Conservation (phyloP, 2,797 vertebrate genomes). For the Pelobates cultripes region DNA sequence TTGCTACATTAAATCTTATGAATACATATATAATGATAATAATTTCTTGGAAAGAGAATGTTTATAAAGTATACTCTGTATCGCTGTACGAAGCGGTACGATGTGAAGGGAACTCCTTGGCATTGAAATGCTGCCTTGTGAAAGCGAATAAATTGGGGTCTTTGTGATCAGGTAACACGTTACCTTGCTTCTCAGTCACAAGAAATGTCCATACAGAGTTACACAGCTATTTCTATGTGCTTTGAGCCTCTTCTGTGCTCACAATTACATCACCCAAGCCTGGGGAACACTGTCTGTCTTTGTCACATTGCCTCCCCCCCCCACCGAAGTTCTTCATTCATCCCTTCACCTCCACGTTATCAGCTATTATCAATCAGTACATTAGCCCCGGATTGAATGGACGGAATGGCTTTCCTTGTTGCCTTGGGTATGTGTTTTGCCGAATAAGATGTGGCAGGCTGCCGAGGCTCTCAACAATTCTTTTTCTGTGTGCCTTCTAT, state of each 20-base stretch:
- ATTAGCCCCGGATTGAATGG: slow-evolving; percentile 5
- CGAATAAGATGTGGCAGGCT: slow-evolving; percentile 21
- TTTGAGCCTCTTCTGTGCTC: not conserved
- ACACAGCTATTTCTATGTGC: slow-evolving; percentile 21
- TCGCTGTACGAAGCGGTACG: not conserved
- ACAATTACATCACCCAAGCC: slow-evolving; percentile 21
- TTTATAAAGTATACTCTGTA: not conserved
- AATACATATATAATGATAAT: not conserved
- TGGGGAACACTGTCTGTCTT: slow-evolving; percentile 37
- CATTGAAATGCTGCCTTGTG: slow-evolving; percentile 1
- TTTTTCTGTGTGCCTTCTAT: slow-evolving; percentile 22
- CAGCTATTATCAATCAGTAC: slow-evolving; percentile 37
- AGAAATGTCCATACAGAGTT: not conserved
- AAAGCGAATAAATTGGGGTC: slow-evolving; percentile 15
- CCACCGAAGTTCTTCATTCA: not conserved
- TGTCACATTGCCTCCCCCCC: slow-evolving; percentile 13
- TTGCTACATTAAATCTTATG: too few species aligned
- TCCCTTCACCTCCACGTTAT: slow-evolving; percentile 33
- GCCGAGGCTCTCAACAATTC: slow-evolving; percentile 41
- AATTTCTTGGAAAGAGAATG: not conserved
- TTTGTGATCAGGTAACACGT: slow-evolving; percentile 35
- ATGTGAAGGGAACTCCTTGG: not conserved
- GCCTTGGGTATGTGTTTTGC: not conserved
- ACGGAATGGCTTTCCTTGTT: not conserved
- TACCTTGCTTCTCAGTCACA: slow-evolving; percentile 16